A percentile compares a stretch with the other conserved stretches of the same genome.
Conservation (phyloP, 2,888 invertebrate species). For the Campopleginae sp. region DNA sequence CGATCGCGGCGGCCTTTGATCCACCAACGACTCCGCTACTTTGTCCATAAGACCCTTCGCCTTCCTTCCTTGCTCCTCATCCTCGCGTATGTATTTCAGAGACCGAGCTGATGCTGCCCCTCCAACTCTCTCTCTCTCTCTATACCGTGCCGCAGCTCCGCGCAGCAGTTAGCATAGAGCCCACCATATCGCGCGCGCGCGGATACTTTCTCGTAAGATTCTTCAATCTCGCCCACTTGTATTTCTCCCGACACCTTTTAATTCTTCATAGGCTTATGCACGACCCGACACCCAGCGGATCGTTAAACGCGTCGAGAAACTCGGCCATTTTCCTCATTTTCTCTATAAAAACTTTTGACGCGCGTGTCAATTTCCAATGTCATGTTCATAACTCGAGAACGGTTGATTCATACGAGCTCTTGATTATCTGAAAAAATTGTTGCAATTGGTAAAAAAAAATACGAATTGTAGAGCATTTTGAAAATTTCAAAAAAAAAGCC, state of each 20-base stretch:
- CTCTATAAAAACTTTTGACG: neutral
- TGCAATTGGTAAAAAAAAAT: no score
- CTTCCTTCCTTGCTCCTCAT: neutral
- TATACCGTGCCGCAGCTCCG: no score
- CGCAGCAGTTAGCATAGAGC: slow-evolving; percentile 47
- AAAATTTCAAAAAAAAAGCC: no score
- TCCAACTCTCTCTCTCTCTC: no score
- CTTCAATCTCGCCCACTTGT: slow-evolving; percentile 27
- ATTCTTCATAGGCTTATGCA: neutral
- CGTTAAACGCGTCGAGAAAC: neutral
- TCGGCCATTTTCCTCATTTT: neutral
- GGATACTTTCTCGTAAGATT: slow-evolving; percentile 27
- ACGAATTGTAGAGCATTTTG: no score
- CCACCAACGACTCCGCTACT: slow-evolving; percentile 81
- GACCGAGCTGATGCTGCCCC: neutral
- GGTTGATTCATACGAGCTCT: no score
- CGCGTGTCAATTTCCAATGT: neutral
- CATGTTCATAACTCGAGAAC: neutral
- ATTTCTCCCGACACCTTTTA: neutral
- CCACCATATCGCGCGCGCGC: slow-evolving; percentile 1
- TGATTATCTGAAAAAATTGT: no score
- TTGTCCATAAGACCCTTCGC: slow-evolving; percentile 75
- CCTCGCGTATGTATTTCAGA: neutral
- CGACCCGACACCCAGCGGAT: neutral
- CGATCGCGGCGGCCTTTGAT: slow-evolving; percentile 83